Percentiles rank a stretch among this genome's conserved stretches.
Evolutionary conservation across 2,888 invertebrate species (phyloP).

Genomic region (Phragmatobia fuliginosa): DNA sequence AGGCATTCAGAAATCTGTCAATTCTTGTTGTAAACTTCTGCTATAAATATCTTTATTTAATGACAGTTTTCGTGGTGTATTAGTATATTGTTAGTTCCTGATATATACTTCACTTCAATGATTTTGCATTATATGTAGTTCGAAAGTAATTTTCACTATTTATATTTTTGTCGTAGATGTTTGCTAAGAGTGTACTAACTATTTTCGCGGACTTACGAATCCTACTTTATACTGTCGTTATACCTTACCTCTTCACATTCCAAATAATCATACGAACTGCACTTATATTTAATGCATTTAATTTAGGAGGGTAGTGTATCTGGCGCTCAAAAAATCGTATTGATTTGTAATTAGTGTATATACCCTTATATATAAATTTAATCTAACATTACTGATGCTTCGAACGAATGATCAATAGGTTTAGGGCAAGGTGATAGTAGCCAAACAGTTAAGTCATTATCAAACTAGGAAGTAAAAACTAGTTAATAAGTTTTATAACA

Average conservation of each 20-base stretch:
- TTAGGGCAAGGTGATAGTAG: constrained; percentile 84
- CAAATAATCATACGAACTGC: constrained; percentile 33
- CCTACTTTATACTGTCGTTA: constrained; percentile 31
- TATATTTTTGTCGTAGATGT: no score
- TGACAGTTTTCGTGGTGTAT: constrained; percentile 25
- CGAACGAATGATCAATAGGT: constrained; percentile 76
- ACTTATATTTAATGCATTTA: constrained; percentile 26
- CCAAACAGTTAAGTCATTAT: constrained; percentile 72
- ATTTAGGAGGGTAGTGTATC: constrained; percentile 53
- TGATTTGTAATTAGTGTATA: constrained; percentile 82
- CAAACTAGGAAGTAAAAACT: constrained; percentile 59
- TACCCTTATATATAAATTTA: constrained; percentile 60
- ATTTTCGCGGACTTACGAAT: neutral
- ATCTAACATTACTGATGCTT: constrained; percentile 70
- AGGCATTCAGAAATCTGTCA: constrained; percentile 37
- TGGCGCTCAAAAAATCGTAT: constrained; percentile 69
- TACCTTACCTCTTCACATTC: constrained; percentile 32
- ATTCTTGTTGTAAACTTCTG: constrained; percentile 37
- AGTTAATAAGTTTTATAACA: constrained; percentile 53
- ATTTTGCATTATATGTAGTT: constrained; percentile 15
- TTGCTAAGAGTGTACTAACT: neutral
- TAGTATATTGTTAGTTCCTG: constrained; percentile 21
- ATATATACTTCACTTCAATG: constrained; percentile 20
- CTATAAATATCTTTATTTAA: constrained; percentile 31
- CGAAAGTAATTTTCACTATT: neutral